Evolutionary conservation across 2,113 vertebrate genomes (phyloP).

Genomic region (Pongo pygmaeus): DNA sequence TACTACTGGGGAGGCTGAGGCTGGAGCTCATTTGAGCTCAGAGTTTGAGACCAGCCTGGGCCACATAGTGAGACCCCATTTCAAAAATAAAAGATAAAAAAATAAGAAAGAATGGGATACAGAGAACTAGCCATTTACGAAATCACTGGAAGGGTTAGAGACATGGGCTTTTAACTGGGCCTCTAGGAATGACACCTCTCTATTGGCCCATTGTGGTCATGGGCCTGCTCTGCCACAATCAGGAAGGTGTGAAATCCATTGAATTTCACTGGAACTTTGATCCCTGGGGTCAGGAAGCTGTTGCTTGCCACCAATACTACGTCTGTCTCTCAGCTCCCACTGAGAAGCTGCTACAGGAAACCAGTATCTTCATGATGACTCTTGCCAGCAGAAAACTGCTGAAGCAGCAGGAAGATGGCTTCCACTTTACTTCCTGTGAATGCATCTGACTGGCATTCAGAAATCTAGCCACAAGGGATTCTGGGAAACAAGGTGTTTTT

Average conservation of each 20-base stretch:
- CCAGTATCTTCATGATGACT: neutral
- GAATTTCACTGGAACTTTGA: neutral
- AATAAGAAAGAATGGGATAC: neutral
- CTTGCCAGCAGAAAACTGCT: neutral
- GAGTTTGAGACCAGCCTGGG: too few species aligned
- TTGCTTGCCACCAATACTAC: too few species aligned
- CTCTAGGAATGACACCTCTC: neutral
- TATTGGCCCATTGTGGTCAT: fast-evolving
- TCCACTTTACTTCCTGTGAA: neutral
- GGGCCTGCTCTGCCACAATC: neutral
- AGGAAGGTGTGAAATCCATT: neutral
- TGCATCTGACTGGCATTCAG: neutral
- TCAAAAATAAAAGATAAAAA: too few species aligned
- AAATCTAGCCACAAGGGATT: neutral
- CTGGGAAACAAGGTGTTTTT: neutral
- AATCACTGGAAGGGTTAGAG: neutral
- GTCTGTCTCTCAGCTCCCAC: neutral
- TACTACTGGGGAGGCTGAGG: too few species aligned
- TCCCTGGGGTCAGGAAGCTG: neutral
- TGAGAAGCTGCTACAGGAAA: neutral
- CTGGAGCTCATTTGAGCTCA: too few species aligned
- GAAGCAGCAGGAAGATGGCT: neutral
- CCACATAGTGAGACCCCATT: too few species aligned
- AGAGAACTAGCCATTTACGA: neutral
- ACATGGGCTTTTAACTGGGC: neutral